Evolutionary conservation across 2,113 vertebrate genomes (phyloP).

Genomic region (Nesogale talazaci): DNA sequence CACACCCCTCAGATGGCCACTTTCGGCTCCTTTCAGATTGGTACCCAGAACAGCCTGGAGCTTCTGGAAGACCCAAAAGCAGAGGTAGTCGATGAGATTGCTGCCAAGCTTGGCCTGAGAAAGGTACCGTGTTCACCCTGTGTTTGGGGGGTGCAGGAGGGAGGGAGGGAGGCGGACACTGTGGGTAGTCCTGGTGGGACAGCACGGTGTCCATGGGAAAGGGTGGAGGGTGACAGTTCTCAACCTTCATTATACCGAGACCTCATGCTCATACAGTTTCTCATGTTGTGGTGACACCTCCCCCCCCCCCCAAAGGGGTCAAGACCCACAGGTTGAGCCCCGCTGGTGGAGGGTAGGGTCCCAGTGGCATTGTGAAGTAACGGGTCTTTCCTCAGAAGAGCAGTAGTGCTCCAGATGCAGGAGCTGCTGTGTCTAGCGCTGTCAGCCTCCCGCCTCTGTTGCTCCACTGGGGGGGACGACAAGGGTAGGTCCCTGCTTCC

Average conservation of each 20-base stretch:
- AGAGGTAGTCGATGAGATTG: constrained; percentile 96
- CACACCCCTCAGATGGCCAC: neutral
- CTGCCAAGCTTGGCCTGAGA: constrained; percentile 95
- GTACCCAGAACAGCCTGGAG: constrained; percentile 97
- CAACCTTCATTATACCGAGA: too few species aligned
- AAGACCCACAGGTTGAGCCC: too few species aligned
- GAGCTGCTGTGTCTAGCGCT: neutral
- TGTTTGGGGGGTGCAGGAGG: rapidly evolving
- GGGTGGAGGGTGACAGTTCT: too few species aligned
- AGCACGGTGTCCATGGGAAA: too few species aligned
- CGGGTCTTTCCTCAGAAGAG: neutral
- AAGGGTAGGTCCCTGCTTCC: too few species aligned
- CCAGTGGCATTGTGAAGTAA: neutral
- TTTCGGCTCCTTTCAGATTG: constrained; percentile 87
- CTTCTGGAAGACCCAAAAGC: constrained; percentile 96
- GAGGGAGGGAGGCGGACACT: neutral
- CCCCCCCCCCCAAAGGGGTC: too few species aligned
- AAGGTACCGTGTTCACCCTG: too few species aligned
- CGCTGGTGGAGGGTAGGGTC: too few species aligned
- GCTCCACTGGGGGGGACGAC: neutral
- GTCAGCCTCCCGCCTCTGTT: neutral
- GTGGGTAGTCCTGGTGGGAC: neutral
- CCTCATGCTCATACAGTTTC: too few species aligned
- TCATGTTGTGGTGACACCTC: too few species aligned
- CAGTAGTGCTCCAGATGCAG: neutral